Percentiles rank a stretch among this genome's conserved stretches.
phyloP scores from a whole-genome alignment of 2,888 invertebrate genomes.

The Herminia tarsipennalis region DNA sequence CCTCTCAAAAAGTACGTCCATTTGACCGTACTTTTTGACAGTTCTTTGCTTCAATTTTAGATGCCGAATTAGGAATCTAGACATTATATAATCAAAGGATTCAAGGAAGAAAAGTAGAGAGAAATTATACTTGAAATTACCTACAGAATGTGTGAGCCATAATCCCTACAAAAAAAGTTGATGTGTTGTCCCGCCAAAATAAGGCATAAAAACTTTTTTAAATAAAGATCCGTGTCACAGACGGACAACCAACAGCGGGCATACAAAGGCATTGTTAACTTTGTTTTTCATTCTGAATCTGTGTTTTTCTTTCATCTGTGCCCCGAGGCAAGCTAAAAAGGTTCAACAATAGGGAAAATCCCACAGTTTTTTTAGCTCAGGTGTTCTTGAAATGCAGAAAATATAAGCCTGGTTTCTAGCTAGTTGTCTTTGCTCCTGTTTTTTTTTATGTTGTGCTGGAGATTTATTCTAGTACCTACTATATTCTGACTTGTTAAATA shows the following conservation, averaged over 20 bases:
- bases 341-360: conserved; percentile 32
- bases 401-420: conserved; percentile 13
- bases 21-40: too few relatives aligned
- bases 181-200: neutral
- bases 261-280: conserved; percentile 48
- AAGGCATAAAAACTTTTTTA: conserved; percentile 20
- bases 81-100: too few relatives aligned
- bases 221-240: conserved; percentile 18
- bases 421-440: conserved; percentile 4
- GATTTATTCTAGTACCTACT: too few relatives aligned
- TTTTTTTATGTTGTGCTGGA: neutral
- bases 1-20: too few relatives aligned
- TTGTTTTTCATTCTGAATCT: conserved; percentile 41
- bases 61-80: too few relatives aligned
- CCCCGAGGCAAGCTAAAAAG: conserved; percentile 32
- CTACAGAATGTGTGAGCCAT: too few relatives aligned
- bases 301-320: conserved; percentile 45
- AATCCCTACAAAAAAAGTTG: too few relatives aligned
- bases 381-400: conserved; percentile 14
- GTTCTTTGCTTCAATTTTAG: too few relatives aligned
- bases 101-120: too few relatives aligned
- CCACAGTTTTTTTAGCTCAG: conserved; percentile 22
- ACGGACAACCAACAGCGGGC: conserved; percentile 16
- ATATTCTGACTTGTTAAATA: too few relatives aligned
- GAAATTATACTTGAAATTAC: too few relatives aligned